Conservation (phyloP, 2,113 vertebrate genomes). For the Catharus minimus region DNA sequence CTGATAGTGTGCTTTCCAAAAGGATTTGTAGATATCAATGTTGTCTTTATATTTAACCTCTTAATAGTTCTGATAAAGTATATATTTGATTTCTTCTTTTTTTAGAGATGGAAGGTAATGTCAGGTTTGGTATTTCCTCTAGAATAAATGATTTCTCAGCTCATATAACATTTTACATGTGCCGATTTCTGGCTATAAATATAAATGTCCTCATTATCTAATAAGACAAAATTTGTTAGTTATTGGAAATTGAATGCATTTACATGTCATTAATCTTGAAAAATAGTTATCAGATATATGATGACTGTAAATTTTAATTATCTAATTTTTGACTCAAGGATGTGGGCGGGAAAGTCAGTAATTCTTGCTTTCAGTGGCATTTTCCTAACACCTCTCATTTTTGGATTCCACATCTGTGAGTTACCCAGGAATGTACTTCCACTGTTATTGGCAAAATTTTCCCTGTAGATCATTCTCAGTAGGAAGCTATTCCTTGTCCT, state of each 20-base stretch:
- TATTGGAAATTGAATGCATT: constrained; percentile 14
- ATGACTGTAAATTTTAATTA: not conserved
- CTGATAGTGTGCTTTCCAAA: not conserved
- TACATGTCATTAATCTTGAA: constrained; percentile 14
- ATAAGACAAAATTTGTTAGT: not conserved
- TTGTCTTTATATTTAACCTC: not conserved
- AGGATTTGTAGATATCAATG: not conserved
- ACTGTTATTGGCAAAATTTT: not conserved
- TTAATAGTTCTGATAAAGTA: not conserved
- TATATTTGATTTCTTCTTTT: not conserved
- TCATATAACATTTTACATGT: constrained; percentile 43
- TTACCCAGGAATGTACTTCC: not conserved
- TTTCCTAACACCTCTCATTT: not conserved
- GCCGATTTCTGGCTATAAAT: constrained; percentile 44
- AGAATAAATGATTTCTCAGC: not conserved
- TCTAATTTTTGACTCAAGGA: not conserved
- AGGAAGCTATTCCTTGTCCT: not conserved
- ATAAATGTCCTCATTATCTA: constrained; percentile 25
- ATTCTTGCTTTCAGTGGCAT: not conserved
- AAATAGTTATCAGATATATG: not conserved
- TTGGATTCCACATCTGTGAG: not conserved
- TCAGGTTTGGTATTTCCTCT: constrained; percentile 11
- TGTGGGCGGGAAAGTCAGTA: accelerated
- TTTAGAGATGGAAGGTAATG: not conserved
- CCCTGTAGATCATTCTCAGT: not conserved